Percentiles rank a stretch among this genome's conserved stretches.
These are phyloP conservation scores for Hydrocynus forskahlii DNA, from an alignment of 2,797 vertebrate species.

Conservation along the genomic window DNA sequence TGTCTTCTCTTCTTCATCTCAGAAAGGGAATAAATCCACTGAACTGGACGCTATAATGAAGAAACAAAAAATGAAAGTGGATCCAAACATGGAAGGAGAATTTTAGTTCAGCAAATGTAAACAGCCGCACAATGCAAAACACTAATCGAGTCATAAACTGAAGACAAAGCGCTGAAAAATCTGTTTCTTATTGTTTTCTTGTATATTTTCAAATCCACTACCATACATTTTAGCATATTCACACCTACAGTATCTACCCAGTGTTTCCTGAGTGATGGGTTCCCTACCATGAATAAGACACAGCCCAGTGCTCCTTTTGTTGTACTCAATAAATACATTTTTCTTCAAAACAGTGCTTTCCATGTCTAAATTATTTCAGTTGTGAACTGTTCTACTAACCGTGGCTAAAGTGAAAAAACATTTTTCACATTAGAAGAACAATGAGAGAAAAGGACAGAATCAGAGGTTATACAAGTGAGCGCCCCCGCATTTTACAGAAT, in stretches of 20 bases:
- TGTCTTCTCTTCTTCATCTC: constrained; percentile 13
- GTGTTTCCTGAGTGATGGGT: neutral
- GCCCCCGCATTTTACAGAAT: neutral
- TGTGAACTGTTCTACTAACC: too few species aligned
- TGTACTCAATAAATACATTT: neutral
- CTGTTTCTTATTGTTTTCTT: constrained; percentile 3
- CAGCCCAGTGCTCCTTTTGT: neutral
- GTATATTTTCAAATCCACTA: neutral
- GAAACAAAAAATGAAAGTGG: constrained; percentile 82
- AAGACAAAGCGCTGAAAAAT: neutral
- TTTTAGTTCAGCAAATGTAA: constrained; percentile 56
- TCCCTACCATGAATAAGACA: neutral
- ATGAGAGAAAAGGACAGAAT: too few species aligned
- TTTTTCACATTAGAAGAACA: too few species aligned
- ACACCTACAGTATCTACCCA: neutral
- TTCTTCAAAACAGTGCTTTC: neutral
- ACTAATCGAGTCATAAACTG: neutral
- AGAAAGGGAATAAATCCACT: constrained; percentile 73
- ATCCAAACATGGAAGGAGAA: constrained; percentile 53
- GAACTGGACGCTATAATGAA: constrained; percentile 83
- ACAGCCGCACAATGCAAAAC: constrained; percentile 1
- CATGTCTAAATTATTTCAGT: too few species aligned
- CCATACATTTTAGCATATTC: neutral
- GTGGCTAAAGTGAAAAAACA: too few species aligned
- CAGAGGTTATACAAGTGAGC: too few species aligned